Percentiles rank a stretch among this genome's conserved stretches.
These are phyloP conservation scores for Capromys pilorides DNA, from an alignment of 2,797 vertebrate genomes.

Conservation along the genomic window DNA sequence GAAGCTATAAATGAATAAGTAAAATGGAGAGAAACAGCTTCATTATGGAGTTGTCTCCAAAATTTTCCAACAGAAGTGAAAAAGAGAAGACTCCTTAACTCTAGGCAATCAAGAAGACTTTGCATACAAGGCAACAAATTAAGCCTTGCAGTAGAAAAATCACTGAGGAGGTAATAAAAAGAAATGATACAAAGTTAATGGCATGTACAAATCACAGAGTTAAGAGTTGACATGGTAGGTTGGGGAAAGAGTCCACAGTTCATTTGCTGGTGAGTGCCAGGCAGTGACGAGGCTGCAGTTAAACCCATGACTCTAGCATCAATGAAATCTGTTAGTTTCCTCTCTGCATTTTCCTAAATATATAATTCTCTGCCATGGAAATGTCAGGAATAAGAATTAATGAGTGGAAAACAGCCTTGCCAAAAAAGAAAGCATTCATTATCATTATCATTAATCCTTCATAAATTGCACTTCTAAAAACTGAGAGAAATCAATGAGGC, in stretches of 20 bases:
- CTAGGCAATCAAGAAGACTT: not conserved
- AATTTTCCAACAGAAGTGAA: not conserved
- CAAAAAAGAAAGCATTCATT: not conserved
- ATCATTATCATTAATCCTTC: not conserved
- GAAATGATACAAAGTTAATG: not conserved
- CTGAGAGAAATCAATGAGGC: not conserved
- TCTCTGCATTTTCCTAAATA: not conserved
- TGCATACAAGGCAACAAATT: not conserved
- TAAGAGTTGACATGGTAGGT: not conserved
- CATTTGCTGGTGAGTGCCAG: not conserved
- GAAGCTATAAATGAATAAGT: not conserved
- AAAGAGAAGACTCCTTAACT: not conserved
- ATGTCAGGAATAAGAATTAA: not conserved
- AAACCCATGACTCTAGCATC: not conserved
- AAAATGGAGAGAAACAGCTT: not conserved
- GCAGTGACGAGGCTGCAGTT: not conserved
- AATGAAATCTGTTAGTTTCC: not conserved
- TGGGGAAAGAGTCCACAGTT: not conserved
- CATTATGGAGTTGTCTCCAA: not conserved
- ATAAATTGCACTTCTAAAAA: not conserved
- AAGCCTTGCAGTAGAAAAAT: not conserved
- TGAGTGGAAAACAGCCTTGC: not conserved
- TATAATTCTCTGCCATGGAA: not conserved
- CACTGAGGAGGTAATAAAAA: not conserved
- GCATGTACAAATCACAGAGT: not conserved